Percentiles rank a stretch among this genome's conserved stretches.
These are phyloP conservation scores for Volucella inanis DNA, from an alignment of 2,888 invertebrate genomes.

Conservation along the genomic window DNA sequence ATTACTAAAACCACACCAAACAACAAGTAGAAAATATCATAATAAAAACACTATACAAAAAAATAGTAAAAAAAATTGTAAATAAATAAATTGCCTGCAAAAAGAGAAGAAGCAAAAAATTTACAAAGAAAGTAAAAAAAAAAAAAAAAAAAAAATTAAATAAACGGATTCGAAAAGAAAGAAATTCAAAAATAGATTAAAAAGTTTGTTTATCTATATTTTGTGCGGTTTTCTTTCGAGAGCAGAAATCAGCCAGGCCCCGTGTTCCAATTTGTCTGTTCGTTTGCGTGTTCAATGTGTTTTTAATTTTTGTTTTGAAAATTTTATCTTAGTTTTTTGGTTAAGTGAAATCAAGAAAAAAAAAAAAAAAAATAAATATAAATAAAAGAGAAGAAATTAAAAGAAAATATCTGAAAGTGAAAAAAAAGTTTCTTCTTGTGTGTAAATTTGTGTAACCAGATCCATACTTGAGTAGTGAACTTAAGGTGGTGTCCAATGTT, in stretches of 20 bases:
- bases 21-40: slow-evolving; percentile 55
- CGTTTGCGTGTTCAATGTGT: too few species aligned
- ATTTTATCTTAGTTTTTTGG: slow-evolving; percentile 28
- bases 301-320: slow-evolving; percentile 21
- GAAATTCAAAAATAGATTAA: slow-evolving; percentile 66
- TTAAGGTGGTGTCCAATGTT: slow-evolving; percentile 6
- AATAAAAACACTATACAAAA: slow-evolving; percentile 35
- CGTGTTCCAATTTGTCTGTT: too few species aligned
- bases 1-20: slow-evolving; percentile 1
- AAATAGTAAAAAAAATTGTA: slow-evolving; percentile 19
- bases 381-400: slow-evolving; percentile 7
- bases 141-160: slow-evolving; percentile 2
- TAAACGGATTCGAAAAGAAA: slow-evolving; percentile 13
- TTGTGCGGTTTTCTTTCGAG: slow-evolving; percentile 23
- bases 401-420: slow-evolving; percentile 5
- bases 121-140: not conserved
- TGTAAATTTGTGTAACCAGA: not conserved
- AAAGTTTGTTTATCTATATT: slow-evolving; percentile 64
- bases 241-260: not conserved
- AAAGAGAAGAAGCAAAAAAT: slow-evolving; percentile 36
- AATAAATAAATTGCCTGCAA: slow-evolving; percentile 41
- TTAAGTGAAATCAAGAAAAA: slow-evolving; percentile 45
- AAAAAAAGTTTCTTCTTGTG: not conserved
- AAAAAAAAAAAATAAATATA: too few species aligned
- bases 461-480: slow-evolving; percentile 2